phyloP scores from a whole-genome alignment of 2,888 invertebrate species.

The Caenorhabditis sinica region DNA sequence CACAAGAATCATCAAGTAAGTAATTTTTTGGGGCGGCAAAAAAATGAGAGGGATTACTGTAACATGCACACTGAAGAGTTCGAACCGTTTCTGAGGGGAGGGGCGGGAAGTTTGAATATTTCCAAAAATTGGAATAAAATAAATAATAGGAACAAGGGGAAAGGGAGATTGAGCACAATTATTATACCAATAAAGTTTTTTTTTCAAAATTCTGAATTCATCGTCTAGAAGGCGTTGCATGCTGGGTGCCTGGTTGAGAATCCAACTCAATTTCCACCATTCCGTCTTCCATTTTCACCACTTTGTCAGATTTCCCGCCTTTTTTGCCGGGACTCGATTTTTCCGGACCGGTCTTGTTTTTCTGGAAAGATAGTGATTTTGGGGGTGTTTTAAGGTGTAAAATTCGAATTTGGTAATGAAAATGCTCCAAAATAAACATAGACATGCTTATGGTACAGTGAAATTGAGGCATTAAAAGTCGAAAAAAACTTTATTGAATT shows the following conservation, averaged over 20 bases:
- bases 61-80: not conserved
- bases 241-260: constrained; percentile 62
- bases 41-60: not conserved
- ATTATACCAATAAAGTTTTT: constrained; percentile 18
- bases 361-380: constrained; percentile 36
- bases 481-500: too few species aligned
- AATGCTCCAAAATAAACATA: not conserved
- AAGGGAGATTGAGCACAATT: constrained; percentile 35
- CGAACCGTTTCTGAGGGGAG: constrained; percentile 39
- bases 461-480: too few species aligned
- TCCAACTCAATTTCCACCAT: constrained; percentile 78
- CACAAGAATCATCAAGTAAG: constrained; percentile 65
- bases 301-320: constrained; percentile 41
- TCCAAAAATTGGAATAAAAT: not conserved
- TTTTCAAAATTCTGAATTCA: not conserved
- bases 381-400: not conserved
- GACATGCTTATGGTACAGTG: not conserved
- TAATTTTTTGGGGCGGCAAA: constrained; percentile 5
- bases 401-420: not conserved
- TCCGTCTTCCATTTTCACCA: constrained; percentile 71
- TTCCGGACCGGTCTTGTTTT: constrained; percentile 47
- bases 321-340: constrained; percentile 28
- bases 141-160: not conserved
- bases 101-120: not conserved
- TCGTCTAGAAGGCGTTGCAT: constrained; percentile 50